Evolutionary conservation across 2,888 invertebrate genomes (phyloP).

Genomic region (Ellobium chinense): DNA sequence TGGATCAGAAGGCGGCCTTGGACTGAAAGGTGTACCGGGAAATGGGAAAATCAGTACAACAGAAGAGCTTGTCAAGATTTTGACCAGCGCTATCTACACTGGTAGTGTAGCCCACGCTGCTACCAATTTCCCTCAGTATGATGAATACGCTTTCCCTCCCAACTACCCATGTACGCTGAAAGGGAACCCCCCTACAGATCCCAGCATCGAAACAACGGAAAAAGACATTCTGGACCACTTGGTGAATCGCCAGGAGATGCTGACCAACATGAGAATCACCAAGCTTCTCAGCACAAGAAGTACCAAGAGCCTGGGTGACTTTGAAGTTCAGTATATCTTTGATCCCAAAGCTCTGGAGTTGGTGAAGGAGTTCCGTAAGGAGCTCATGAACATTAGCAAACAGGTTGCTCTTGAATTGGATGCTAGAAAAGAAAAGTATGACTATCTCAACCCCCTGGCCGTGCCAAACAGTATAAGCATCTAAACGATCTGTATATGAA

Average conservation of each 20-base stretch:
- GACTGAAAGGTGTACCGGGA: slow-evolving; percentile 63
- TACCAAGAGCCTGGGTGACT: slow-evolving; percentile 79
- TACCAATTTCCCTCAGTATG: slow-evolving; percentile 72
- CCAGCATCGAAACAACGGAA: slow-evolving; percentile 59
- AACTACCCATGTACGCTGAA: slow-evolving; percentile 68
- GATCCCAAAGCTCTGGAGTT: slow-evolving; percentile 73
- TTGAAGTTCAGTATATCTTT: slow-evolving; percentile 79
- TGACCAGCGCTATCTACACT: slow-evolving; percentile 66
- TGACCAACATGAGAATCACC: slow-evolving; percentile 79
- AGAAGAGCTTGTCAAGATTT: slow-evolving; percentile 56
- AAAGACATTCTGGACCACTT: slow-evolving; percentile 72
- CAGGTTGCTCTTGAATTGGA: no score
- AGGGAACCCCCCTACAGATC: slow-evolving; percentile 62
- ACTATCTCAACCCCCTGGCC: no score
- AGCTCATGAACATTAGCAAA: no score
- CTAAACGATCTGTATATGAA: no score
- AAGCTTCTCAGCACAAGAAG: slow-evolving; percentile 78
- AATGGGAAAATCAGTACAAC: slow-evolving; percentile 56
- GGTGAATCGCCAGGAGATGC: slow-evolving; percentile 75
- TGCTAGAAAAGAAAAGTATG: no score
- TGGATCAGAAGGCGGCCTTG: slow-evolving; percentile 64
- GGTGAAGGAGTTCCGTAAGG: no score
- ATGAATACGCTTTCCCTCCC: slow-evolving; percentile 73
- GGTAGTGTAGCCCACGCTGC: slow-evolving; percentile 71
- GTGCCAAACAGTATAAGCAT: no score